Percentiles rank a stretch among this genome's conserved stretches.
Evolutionary conservation across 2,888 invertebrate genomes (phyloP).

Genomic region (Cephalotes varians): DNA sequence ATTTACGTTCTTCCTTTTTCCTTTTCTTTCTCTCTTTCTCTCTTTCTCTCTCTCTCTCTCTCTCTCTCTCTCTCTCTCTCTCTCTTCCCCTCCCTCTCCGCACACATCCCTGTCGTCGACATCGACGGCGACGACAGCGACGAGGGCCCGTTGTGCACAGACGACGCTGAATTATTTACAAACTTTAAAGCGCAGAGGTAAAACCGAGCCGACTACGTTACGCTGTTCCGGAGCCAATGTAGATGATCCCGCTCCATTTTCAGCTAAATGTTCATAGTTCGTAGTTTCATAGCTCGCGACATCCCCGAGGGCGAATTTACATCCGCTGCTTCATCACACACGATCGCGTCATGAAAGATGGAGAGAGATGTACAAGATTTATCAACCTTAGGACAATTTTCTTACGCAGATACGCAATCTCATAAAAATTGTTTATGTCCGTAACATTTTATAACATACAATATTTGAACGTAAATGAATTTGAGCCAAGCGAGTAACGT

Average conservation of each 20-base stretch:
- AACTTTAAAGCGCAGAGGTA: slow-evolving; percentile 49
- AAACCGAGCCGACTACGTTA: slow-evolving; percentile 10
- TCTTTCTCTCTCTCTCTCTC: slow-evolving; percentile 9
- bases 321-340: slow-evolving; percentile 6
- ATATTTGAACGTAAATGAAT: not conserved
- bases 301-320: slow-evolving; percentile 13
- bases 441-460: not conserved
- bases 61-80: not conserved
- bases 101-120: slow-evolving; percentile 17
- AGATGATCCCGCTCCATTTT: slow-evolving; percentile 21
- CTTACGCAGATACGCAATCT: not conserved
- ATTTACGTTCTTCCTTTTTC: slow-evolving; percentile 39
- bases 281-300: slow-evolving; percentile 24
- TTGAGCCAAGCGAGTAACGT: not conserved
- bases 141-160: slow-evolving; percentile 50
- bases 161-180: slow-evolving; percentile 70
- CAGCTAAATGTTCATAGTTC: slow-evolving; percentile 37
- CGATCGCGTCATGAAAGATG: slow-evolving; percentile 14
- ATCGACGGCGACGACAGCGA: slow-evolving; percentile 37
- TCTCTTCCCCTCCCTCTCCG: not conserved
- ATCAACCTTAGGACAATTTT: not conserved
- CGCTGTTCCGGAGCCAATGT: slow-evolving; percentile 14
- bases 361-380: slow-evolving; percentile 5
- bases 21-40: not conserved
- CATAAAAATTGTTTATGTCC: not conserved